Evolutionary conservation across 2,797 vertebrate genomes (phyloP), one percentile per base, ranked within the genome.

Genomic region (Gephyroberyx darwinii): DNA sequence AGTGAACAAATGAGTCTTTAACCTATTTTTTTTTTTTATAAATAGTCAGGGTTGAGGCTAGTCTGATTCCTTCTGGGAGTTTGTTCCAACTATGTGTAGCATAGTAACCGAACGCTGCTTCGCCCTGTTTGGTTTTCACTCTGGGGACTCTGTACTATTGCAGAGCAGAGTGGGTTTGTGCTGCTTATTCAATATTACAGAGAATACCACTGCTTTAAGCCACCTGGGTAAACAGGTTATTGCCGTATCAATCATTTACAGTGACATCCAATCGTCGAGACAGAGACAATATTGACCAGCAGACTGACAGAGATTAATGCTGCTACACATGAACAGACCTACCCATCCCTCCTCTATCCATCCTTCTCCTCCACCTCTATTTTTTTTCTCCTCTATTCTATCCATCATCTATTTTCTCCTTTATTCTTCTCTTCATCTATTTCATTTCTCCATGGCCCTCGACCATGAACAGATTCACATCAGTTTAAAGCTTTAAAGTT

Each of bases 201-300:
- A 75, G 72, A 77, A 79, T 69, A 86, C 70, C 80, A 80, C 30
- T 73, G 71, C 81, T 86, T 89, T 77, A 77, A 86, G 80, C 85
- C 90, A 91, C 85, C 80, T 86, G 86, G 85, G 89, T 80, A 90
- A 89, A 90, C 86, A 85, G 87, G 88, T 90, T 92, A 92, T 91
- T 92, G 89, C 90, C 80, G 86, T 90, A 93, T 92, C 92, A 92
- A 91, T 92, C 91, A 91, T 89, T 88, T 84, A 88, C 69, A 84
- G 65, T 62, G 75, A 86, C 87, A 85, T 71, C 79, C 80, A 81
- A 68, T 73, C 67, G 84, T 84, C 9, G 65, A 80, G 79, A 88
- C 84, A 81, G 80, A 90, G 89, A 92, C 83, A 86, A 82, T 92
- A 91, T 91, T 91, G 90, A 93, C 90, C 89, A 84, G 69, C 72